Conservation (phyloP, 2,113 vertebrate genomes). For the Sitta europaea region DNA sequence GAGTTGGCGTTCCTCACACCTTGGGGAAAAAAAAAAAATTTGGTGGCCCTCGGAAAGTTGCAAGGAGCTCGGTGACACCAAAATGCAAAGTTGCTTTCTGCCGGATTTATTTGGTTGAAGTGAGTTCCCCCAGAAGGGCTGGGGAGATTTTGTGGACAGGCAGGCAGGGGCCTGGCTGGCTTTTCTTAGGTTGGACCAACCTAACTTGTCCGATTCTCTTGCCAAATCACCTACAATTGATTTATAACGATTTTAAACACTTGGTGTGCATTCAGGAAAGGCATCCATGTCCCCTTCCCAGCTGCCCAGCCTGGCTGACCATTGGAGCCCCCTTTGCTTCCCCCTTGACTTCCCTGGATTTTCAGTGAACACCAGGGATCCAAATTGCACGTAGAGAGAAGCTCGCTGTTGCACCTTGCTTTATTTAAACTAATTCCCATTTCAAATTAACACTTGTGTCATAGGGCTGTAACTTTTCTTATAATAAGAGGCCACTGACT, state of each 20-base stretch:
- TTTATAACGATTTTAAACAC: neutral
- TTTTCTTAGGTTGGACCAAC: neutral
- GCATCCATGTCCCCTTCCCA: accelerated
- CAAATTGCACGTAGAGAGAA: neutral
- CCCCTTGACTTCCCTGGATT: neutral
- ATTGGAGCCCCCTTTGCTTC: neutral
- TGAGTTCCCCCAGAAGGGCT: accelerated
- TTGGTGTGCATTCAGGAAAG: neutral
- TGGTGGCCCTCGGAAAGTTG: neutral
- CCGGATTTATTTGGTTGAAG: neutral
- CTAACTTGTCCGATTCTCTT: neutral
- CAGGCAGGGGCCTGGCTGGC: neutral
- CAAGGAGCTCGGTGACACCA: neutral
- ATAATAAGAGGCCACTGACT: neutral
- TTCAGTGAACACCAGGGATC: neutral
- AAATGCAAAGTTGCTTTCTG: neutral
- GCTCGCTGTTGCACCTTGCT: neutral
- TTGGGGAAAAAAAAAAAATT: neutral
- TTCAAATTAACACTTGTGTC: neutral
- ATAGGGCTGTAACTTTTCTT: neutral
- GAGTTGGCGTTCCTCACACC: neutral
- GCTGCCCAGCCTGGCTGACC: neutral
- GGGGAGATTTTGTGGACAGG: neutral
- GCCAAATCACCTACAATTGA: too few relatives aligned
- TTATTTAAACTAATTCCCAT: neutral